Conservation (phyloP, 2,113 vertebrate genomes). For the Chionodraco myersi region DNA sequence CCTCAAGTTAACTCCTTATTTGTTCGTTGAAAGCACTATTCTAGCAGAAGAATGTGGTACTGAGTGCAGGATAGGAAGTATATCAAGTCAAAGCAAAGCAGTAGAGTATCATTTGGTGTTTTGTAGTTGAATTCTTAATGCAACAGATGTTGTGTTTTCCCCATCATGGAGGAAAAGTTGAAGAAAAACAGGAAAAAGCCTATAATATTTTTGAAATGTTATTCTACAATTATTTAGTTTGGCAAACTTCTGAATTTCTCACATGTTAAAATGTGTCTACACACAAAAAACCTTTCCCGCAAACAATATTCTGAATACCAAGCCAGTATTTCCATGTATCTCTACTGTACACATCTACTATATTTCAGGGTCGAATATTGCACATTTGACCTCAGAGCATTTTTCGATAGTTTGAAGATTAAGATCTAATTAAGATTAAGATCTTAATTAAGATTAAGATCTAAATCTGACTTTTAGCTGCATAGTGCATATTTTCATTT, state of each 20-base stretch:
- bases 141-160: constrained; percentile 30
- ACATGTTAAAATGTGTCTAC: no score
- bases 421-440: background rate
- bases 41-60: background rate
- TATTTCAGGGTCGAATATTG: background rate
- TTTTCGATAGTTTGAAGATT: background rate
- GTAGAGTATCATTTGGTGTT: constrained; percentile 7
- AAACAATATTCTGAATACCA: background rate
- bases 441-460: background rate
- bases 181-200: background rate
- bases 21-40: background rate
- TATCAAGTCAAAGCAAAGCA: background rate
- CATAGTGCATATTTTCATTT: background rate
- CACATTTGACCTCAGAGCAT: background rate
- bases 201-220: background rate
- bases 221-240: background rate
- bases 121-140: constrained; percentile 11
- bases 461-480: background rate
- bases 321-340: background rate
- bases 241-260: background rate
- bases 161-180: background rate
- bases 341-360: background rate
- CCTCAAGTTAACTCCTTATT: background rate
- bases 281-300: background rate
- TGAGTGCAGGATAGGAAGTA: background rate